Evolutionary conservation across 1,140 invertebrate species (phyloP), one percentile per base, ranked within the genome.

Genomic region (Protaetia brevitarsis): DNA sequence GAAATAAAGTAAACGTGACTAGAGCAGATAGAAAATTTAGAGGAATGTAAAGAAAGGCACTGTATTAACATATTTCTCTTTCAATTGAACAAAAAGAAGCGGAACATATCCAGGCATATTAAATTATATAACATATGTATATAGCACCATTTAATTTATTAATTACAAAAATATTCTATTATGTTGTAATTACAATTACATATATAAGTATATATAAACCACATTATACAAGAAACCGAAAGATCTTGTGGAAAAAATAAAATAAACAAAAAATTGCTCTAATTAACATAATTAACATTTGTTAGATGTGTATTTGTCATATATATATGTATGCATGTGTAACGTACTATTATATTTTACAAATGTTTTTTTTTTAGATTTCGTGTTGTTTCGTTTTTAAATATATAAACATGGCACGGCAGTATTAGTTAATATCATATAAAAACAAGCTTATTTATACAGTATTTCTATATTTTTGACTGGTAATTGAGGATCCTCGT

Each of bases 331-430:
- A 62, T 34, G 21, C 36, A 62, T 59, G 31, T 62, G 21, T 36
- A 26, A 61, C 59, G 60, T 41, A 66, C 61, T 41, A 26, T 58
- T 60, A 67, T 72, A 73, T 71, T 75, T 75, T 76, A 75, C 73
- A 75, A 73, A 73, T 72, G 65, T 31, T 71, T 72, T 73, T 72
- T 75, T 74, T 73, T 72, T 73, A 68, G 67, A 71, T 70, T 70
- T 68, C 45, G 61, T 45, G 65, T 29, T 10, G 21, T 51, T 37
- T 45, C 16, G 36, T 45, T 37, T 62, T n/a, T 51, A 45, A 36
- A 70, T 73, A 71, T 45, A 71, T 65, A 68, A 68, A 71, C 70
- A 76, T 76, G 74, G 74, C 74, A 76, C 74, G 72, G 73, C 72
- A 75, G 71, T 76, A 72, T 75, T 73, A 45, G 37, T 64, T 64